A percentile compares a stretch with the other conserved stretches of the same genome.
phyloP scores from a whole-genome alignment of 2,888 invertebrate genomes.

The Drosophila multiciliata region DNA sequence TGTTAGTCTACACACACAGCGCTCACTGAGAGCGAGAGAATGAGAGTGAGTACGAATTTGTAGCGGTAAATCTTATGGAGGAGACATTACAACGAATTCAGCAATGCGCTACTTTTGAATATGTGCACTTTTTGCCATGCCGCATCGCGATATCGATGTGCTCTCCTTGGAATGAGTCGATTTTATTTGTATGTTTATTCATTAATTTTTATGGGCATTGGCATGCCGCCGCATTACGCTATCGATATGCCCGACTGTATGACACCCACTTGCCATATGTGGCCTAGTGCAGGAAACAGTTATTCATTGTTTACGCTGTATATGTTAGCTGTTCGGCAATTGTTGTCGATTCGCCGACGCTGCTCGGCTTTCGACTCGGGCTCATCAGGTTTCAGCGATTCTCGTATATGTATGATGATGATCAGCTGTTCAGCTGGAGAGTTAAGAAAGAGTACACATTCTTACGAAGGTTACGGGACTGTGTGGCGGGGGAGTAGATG shows the following conservation, averaged over 20 bases:
- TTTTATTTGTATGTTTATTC: not conserved
- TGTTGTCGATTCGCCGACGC: slow-evolving; percentile 5
- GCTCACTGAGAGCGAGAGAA: slow-evolving; percentile 1
- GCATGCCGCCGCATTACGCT: not conserved
- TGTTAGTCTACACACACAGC: slow-evolving; percentile 1
- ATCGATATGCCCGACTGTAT: slow-evolving; percentile 21
- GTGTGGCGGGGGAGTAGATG: not conserved
- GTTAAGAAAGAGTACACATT: not conserved
- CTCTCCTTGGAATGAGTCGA: not conserved
- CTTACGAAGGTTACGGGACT: not conserved
- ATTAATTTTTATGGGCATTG: not conserved
- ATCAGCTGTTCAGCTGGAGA: slow-evolving; percentile 19
- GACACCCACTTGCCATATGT: slow-evolving; percentile 13
- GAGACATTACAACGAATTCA: slow-evolving; percentile 8
- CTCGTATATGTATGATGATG: not conserved
- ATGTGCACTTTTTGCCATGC: not conserved
- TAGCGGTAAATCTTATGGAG: slow-evolving; percentile 28
- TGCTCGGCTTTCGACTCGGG: slow-evolving; percentile 2
- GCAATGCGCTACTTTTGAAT: slow-evolving; percentile 25
- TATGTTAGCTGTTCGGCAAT: slow-evolving; percentile 26
- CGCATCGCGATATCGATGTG: not conserved
- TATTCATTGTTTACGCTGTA: slow-evolving; percentile 44
- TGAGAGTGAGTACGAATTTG: slow-evolving; percentile 18
- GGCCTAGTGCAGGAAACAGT: slow-evolving; percentile 30
- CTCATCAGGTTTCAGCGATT: slow-evolving; percentile 26